phyloP scores from a whole-genome alignment of 2,888 invertebrate species.

The Orchesella flavescens region DNA sequence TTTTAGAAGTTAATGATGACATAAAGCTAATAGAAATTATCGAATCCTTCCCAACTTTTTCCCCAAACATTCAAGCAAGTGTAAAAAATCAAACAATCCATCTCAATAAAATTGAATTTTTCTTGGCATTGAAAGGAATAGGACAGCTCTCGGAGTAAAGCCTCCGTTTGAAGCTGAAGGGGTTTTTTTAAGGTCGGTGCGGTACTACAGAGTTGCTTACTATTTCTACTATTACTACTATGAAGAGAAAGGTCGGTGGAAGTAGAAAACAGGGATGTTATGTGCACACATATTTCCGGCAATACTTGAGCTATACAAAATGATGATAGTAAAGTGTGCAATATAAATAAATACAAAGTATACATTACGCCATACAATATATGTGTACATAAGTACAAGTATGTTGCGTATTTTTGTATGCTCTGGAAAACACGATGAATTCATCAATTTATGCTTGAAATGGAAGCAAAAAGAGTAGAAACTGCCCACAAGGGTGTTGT shows the following conservation, averaged over 20 bases:
- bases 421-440: conserved; percentile 27
- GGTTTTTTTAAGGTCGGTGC: background rate
- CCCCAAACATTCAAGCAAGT: conserved; percentile 14
- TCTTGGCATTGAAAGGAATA: conserved; percentile 27
- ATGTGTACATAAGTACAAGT: too few species aligned
- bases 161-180: background rate
- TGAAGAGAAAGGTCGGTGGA: conserved; percentile 17
- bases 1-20: conserved; percentile 56
- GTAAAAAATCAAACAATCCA: conserved; percentile 50
- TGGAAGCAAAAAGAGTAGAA: conserved; percentile 42
- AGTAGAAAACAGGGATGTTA: background rate
- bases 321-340: too few species aligned
- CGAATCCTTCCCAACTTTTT: conserved; percentile 23
- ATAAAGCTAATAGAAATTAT: conserved; percentile 59
- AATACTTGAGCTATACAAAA: too few species aligned
- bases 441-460: conserved; percentile 55
- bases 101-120: conserved; percentile 60
- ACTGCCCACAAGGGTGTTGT: conserved; percentile 61
- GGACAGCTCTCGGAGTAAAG: conserved; percentile 18
- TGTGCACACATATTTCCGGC: background rate
- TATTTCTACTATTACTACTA: too few species aligned
- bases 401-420: too few species aligned
- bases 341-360: too few species aligned
- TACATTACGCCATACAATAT: too few species aligned
- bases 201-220: background rate